Evolutionary conservation across 2,113 vertebrate species (phyloP).

Genomic region (Perognathus longimembris): DNA sequence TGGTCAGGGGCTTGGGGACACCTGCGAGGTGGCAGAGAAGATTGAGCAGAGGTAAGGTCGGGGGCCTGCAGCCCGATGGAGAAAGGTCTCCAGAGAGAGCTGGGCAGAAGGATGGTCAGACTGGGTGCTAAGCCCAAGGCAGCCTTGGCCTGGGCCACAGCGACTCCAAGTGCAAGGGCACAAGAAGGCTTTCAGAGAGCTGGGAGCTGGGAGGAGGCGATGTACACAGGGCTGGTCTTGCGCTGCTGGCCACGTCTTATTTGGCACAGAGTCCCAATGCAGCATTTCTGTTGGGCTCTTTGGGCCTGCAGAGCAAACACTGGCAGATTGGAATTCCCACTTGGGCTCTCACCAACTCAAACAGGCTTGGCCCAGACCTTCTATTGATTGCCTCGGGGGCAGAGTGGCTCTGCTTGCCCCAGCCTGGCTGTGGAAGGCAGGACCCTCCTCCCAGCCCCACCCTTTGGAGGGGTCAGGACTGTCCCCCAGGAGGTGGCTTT

Average conservation of each 20-base stretch:
- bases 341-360: slow-evolving; percentile 79
- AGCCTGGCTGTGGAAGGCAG: slow-evolving; percentile 41
- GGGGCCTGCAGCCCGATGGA: too few relatives aligned
- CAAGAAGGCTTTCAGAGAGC: slow-evolving; percentile 31
- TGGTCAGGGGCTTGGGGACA: neutral
- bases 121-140: neutral
- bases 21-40: neutral
- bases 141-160: neutral
- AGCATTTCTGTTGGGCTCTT: slow-evolving; percentile 63
- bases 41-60: neutral
- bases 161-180: neutral
- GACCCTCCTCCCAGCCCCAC: neutral
- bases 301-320: slow-evolving; percentile 70
- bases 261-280: slow-evolving; percentile 55
- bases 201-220: neutral
- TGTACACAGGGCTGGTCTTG: neutral
- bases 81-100: neutral
- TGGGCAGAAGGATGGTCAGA: neutral
- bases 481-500: neutral
- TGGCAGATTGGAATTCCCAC: slow-evolving; percentile 74
- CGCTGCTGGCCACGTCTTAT: slow-evolving; percentile 20
- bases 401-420: slow-evolving; percentile 54
- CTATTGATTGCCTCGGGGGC: slow-evolving; percentile 62
- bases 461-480: neutral
- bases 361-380: slow-evolving; percentile 72